Evolutionary conservation across 2,797 vertebrate species (phyloP), one percentile per base, ranked within the genome.

Genomic region (Dromococcyx pavoninus): DNA sequence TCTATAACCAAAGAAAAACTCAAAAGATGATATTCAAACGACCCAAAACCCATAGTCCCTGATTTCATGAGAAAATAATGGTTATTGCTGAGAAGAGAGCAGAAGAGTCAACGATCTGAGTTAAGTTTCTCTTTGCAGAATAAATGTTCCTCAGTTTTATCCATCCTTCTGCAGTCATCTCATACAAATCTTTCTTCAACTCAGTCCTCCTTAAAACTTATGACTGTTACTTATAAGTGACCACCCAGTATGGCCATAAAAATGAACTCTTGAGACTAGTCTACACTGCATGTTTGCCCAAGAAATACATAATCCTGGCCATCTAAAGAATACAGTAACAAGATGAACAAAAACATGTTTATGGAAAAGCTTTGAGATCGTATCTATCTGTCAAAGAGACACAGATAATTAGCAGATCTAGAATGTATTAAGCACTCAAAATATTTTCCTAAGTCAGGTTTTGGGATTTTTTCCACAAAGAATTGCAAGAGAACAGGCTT

Each of bases 381-480:
- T 9, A 27, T 32, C 30, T 60, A 7, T 37, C 30, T 60, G 7
- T 37, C 33, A 30, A 35, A 53, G 17, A 62, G 5, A 37, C 7
- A 37, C 7, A 32, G 15, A 25, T 19, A 48, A 41, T 1, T 4
- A 80, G 28, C 14, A 51, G 21, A 33, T 27, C 17, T 51, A 58
- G 22, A 39, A 41, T 6, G 35, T 12, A 43, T 10, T 58, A 37
- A 1, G 12, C 11, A 32, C 39, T 56, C 44, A 11, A 56, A 69
- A 6, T 56, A 11, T 61, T 66, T 76, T 80, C 19, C 21, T 39
- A 48, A 24, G 3, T 32, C 46, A 57, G 23, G 11, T 48, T 58
- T 44, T 8, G 28, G 5, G 1, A 0, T 2, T n/a, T n/a, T 22
- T 7, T 19, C 7, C n/a, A 14, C 28, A 43, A n/a, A 13, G 33